Evolutionary conservation across 2,888 invertebrate genomes (phyloP).

Genomic region (Branchipolynoe longqiensis): DNA sequence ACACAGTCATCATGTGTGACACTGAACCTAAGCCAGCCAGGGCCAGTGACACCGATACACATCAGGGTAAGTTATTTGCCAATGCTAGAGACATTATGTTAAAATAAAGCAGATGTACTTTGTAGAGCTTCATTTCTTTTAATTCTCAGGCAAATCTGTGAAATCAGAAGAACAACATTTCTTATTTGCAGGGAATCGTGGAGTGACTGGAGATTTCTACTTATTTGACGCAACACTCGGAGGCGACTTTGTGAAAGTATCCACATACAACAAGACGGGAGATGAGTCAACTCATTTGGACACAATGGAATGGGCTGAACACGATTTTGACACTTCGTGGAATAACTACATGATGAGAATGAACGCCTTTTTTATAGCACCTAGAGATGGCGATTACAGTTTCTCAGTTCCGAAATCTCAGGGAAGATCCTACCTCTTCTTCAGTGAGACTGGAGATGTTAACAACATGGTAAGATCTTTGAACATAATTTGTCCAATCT

Average conservation of each 20-base stretch:
- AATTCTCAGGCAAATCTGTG: too few relatives aligned
- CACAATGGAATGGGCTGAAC: not conserved
- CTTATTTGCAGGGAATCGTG: slow-evolving; percentile 68
- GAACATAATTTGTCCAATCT: too few relatives aligned
- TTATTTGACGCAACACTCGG: too few relatives aligned
- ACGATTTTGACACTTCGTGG: not conserved
- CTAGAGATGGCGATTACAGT: slow-evolving; percentile 69
- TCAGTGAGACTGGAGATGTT: slow-evolving; percentile 67
- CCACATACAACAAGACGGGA: not conserved
- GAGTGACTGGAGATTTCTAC: too few relatives aligned
- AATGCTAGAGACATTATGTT: too few relatives aligned
- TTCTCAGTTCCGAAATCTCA: slow-evolving; percentile 69
- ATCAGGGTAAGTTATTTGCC: too few relatives aligned
- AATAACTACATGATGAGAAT: slow-evolving; percentile 9
- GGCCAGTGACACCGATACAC: too few relatives aligned
- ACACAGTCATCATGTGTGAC: slow-evolving; percentile 61
- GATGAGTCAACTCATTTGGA: not conserved
- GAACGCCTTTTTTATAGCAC: slow-evolving; percentile 71
- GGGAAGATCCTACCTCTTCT: slow-evolving; percentile 70
- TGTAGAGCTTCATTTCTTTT: too few relatives aligned
- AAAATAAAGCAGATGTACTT: too few relatives aligned
- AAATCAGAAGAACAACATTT: too few relatives aligned
- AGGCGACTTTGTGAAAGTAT: too few relatives aligned
- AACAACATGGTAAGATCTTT: slow-evolving; percentile 4
- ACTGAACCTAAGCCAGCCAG: slow-evolving; percentile 59